phyloP scores from a whole-genome alignment of 1,140 invertebrate genomes.

The Cyrtorhinus lividipennis region DNA sequence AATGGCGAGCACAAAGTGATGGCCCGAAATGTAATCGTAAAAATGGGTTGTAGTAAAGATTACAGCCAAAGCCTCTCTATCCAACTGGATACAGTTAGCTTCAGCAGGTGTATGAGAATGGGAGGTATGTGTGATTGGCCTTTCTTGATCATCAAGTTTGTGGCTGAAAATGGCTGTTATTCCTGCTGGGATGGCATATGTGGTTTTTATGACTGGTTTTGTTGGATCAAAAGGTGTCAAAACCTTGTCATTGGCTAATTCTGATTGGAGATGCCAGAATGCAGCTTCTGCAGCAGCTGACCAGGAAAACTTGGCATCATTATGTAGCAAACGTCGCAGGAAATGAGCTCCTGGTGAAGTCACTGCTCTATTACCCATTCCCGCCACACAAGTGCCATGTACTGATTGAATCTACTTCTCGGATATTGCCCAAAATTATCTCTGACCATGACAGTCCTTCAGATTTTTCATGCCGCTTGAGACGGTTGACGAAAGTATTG shows the following conservation, averaged over 20 bases:
- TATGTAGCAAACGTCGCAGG: too few relatives aligned
- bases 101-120: slow-evolving; percentile 32
- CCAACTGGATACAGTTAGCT: slow-evolving; percentile 36
- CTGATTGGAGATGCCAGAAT: slow-evolving; percentile 26
- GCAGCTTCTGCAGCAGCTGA: slow-evolving; percentile 16
- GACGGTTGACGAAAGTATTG: too few relatives aligned
- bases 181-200: slow-evolving; percentile 28
- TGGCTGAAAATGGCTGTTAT: slow-evolving; percentile 28
- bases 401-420: too few relatives aligned
- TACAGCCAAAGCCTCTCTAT: slow-evolving; percentile 37
- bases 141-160: slow-evolving; percentile 29
- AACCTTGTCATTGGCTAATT: slow-evolving; percentile 15
- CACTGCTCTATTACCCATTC: too few relatives aligned
- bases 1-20: slow-evolving; percentile 26
- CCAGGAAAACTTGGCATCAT: too few relatives aligned
- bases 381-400: too few relatives aligned
- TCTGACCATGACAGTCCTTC: too few relatives aligned
- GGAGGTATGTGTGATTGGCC: slow-evolving; percentile 35
- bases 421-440: too few relatives aligned
- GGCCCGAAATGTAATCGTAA: slow-evolving; percentile 30
- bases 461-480: too few relatives aligned
- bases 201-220: slow-evolving; percentile 34
- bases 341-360: too few relatives aligned
- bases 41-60: slow-evolving; percentile 35
- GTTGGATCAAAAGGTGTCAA: too few relatives aligned